Evolutionary conservation across 2,797 vertebrate species (phyloP).

Genomic region (Malacoctenus gilli): DNA sequence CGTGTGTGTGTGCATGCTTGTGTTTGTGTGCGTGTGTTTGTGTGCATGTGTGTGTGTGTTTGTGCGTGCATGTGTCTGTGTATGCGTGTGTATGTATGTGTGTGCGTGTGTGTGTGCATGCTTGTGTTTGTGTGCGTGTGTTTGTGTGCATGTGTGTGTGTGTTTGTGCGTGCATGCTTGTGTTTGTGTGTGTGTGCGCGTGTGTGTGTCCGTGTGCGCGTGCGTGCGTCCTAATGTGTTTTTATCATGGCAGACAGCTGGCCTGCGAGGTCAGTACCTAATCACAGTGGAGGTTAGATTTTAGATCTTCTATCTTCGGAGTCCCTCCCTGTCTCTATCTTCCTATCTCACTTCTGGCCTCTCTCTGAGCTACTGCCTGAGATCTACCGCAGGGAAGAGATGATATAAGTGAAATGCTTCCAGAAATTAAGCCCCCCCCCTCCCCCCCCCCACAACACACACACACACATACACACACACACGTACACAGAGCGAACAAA

Average conservation of each 20-base stretch:
- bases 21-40: background rate
- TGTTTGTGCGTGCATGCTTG: no score
- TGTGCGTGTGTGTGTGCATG: no score
- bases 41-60: background rate
- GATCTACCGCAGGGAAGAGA: constrained; percentile 25
- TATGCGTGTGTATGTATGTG: background rate
- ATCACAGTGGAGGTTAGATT: constrained; percentile 74
- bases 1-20: constrained; percentile 13
- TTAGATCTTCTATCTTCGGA: constrained; percentile 56
- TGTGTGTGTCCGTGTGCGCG: constrained; percentile 9
- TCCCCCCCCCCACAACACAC: no score
- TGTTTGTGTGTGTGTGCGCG: no score
- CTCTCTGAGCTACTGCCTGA: constrained; percentile 46
- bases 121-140: no score
- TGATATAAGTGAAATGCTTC: constrained; percentile 39
- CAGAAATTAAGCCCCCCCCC: constrained; percentile 27
- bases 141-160: background rate
- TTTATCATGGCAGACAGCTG: constrained; percentile 67
- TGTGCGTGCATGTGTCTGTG: no score
- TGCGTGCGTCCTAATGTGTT: constrained; percentile 31
- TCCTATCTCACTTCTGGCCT: constrained; percentile 42
- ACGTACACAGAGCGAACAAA: background rate
- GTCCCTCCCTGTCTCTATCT: constrained; percentile 35
- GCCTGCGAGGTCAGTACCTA: constrained; percentile 64
- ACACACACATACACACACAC: constrained; percentile 22